Evolutionary conservation across 2,113 vertebrate species (phyloP).

Genomic region (Rhea americana): DNA sequence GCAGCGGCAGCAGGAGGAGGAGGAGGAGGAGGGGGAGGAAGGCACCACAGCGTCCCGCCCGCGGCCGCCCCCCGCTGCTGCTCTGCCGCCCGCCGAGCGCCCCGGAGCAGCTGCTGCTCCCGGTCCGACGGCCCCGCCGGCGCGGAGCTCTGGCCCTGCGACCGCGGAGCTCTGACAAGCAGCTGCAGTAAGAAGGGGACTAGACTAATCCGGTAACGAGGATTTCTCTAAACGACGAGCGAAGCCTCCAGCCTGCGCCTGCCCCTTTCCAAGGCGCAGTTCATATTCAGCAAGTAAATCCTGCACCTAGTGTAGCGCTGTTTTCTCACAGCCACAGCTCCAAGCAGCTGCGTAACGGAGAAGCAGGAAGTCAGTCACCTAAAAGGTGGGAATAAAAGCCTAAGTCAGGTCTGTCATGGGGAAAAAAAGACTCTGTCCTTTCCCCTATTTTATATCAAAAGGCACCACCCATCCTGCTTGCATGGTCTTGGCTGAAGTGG

Average conservation of each 20-base stretch:
- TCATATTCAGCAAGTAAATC: neutral
- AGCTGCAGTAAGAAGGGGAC: neutral
- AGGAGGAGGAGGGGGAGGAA: too few species aligned
- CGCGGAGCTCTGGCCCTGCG: too few species aligned
- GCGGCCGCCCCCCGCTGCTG: too few species aligned
- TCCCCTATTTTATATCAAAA: neutral
- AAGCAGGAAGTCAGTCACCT: too few species aligned
- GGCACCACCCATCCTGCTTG: accelerated
- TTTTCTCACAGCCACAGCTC: neutral
- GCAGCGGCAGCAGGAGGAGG: too few species aligned
- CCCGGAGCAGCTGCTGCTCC: too few species aligned
- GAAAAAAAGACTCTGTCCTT: neutral
- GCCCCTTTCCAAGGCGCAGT: accelerated
- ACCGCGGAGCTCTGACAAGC: neutral
- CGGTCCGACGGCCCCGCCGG: too few species aligned
- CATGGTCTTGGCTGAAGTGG: neutral
- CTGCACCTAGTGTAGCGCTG: accelerated
- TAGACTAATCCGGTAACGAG: neutral
- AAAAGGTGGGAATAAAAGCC: accelerated
- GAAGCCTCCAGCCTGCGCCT: neutral
- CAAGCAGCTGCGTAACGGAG: accelerated
- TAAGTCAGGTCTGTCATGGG: accelerated
- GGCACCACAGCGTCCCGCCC: too few species aligned
- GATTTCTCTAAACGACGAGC: neutral
- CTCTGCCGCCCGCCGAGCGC: too few species aligned